These are phyloP conservation scores for Lepidochrysops patricia DNA, from an alignment of 2,888 invertebrate genomes.

Conservation along the genomic window DNA sequence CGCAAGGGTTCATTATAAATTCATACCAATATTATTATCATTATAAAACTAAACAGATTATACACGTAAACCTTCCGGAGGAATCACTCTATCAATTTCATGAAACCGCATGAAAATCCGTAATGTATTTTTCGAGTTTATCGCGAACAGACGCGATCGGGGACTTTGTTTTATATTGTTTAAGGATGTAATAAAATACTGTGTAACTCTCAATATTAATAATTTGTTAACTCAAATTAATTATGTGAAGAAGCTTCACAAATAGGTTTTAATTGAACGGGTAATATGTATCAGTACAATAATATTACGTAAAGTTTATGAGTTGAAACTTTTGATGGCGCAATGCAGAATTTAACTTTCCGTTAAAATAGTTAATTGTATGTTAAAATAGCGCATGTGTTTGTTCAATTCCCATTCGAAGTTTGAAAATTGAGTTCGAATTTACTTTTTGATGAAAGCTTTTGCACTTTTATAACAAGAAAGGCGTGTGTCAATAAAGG, in stretches of 20 bases:
- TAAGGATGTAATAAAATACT: no score
- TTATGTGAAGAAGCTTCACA: not conserved
- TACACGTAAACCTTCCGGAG: no score
- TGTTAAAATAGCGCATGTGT: slow-evolving; percentile 30
- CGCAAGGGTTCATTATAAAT: no score
- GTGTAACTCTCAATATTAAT: no score
- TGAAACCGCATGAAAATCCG: no score
- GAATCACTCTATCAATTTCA: no score
- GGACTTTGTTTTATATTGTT: no score
- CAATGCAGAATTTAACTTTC: slow-evolving; percentile 51
- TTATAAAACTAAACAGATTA: no score
- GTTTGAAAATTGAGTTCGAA: slow-evolving; percentile 42
- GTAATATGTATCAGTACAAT: not conserved
- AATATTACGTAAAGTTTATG: slow-evolving; percentile 35
- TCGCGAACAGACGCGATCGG: no score
- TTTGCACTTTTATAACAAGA: slow-evolving; percentile 50
- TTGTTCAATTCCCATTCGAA: slow-evolving; percentile 34
- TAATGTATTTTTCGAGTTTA: no score
- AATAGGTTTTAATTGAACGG: not conserved
- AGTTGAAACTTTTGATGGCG: slow-evolving; percentile 42
- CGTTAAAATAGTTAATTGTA: slow-evolving; percentile 39
- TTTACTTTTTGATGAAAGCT: slow-evolving; percentile 47
- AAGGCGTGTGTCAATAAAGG: slow-evolving; percentile 46
- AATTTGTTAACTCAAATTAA: no score
- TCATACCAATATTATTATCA: no score